These are phyloP conservation scores for Danio aesculapii DNA, from an alignment of 2,797 vertebrate species.

Conservation along the genomic window DNA sequence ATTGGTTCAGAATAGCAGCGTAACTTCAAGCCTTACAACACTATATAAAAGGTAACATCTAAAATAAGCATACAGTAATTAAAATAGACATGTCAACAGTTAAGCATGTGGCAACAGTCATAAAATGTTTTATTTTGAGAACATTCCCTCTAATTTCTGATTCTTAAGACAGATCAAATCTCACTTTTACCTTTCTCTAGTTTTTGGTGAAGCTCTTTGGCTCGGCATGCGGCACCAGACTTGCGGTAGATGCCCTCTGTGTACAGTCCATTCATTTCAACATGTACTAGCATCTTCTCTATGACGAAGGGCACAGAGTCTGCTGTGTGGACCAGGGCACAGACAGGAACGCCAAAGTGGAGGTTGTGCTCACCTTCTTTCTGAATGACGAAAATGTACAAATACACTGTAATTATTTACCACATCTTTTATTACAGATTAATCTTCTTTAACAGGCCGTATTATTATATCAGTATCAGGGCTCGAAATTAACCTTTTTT, in stretches of 20 bases:
- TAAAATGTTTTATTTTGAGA: not conserved
- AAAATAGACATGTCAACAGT: not conserved
- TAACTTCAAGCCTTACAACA: no score
- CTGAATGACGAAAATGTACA: conserved; percentile 58
- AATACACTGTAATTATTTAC: conserved; percentile 3
- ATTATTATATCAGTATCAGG: not conserved
- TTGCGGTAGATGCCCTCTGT: conserved; percentile 98
- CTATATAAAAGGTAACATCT: no score
- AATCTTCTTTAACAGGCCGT: not conserved
- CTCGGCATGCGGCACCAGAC: conserved; percentile 89
- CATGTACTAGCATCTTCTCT: conserved; percentile 89
- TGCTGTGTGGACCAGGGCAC: conserved; percentile 81
- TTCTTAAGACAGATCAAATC: not conserved
- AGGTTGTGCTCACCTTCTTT: conserved; percentile 72
- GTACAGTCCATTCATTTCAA: conserved; percentile 95
- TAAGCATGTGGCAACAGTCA: not conserved
- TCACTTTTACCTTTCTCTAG: conserved; percentile 82
- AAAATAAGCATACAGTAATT: not conserved
- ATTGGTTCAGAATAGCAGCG: no score
- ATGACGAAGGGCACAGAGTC: conserved; percentile 88
- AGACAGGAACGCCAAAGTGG: conserved; percentile 90
- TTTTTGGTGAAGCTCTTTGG: conserved; percentile 88
- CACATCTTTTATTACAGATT: not conserved
- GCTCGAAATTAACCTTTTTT: no score
- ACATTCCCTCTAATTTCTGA: not conserved